phyloP scores from a whole-genome alignment of 2,797 vertebrate species.

The Nyctibius grandis region DNA sequence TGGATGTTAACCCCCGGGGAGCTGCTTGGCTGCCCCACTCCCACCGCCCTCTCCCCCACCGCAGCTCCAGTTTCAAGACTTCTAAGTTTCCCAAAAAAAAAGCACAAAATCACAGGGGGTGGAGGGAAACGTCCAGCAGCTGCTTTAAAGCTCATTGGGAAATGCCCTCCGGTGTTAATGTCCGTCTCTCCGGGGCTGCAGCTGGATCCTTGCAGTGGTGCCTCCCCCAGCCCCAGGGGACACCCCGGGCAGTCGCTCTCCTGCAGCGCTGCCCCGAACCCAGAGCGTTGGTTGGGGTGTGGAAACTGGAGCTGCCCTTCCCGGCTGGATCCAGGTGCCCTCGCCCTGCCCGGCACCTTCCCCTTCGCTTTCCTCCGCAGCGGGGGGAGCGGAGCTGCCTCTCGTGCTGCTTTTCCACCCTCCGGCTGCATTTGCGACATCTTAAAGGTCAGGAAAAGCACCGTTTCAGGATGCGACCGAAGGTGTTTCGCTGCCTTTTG shows the following conservation, averaged over 20 bases:
- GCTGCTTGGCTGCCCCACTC: background rate
- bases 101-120: fast-evolving
- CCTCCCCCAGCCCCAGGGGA: background rate
- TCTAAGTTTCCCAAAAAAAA: background rate
- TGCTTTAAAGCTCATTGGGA: background rate
- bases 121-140: background rate
- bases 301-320: slow-evolving; percentile 63
- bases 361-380: background rate
- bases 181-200: fast-evolving
- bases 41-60: background rate
- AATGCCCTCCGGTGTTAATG: background rate
- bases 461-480: background rate
- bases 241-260: fast-evolving
- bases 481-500: background rate
- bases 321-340: slow-evolving; percentile 4
- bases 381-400: background rate
- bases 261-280: background rate
- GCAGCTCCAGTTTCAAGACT: slow-evolving; percentile 53
- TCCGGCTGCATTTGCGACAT: background rate
- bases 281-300: background rate
- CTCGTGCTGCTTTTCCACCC: background rate
- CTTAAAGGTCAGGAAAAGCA: slow-evolving; percentile 56
- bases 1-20: background rate
- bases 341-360: background rate
- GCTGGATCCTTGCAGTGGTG: background rate